phyloP scores from a whole-genome alignment of 2,113 vertebrate species.

The Hystrix cristata region DNA sequence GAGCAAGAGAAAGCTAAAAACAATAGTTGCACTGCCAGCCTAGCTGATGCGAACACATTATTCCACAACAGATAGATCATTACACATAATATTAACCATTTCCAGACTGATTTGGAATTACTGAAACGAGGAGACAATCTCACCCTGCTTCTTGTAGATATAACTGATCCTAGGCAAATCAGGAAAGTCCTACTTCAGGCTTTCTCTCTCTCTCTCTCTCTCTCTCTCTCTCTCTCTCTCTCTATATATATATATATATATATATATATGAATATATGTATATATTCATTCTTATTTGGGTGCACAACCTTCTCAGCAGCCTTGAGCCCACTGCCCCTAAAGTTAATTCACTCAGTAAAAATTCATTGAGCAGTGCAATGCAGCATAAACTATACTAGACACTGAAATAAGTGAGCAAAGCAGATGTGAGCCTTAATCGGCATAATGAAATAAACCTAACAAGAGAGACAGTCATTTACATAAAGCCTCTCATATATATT shows the following conservation, averaged over 20 bases:
- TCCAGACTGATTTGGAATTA: neutral
- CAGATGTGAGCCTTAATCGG: neutral
- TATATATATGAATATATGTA: no score
- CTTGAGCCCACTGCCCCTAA: neutral
- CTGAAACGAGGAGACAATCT: neutral
- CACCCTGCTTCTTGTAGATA: neutral
- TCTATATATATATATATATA: no score
- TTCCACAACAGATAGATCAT: neutral
- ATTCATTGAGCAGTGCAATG: neutral
- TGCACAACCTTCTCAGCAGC: neutral
- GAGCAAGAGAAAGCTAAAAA: slow-evolving; percentile 4
- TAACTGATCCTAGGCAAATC: neutral
- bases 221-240: no score
- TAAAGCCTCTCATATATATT: neutral
- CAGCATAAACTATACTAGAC: neutral
- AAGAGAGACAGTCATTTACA: neutral
- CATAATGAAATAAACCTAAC: neutral
- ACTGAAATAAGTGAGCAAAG: neutral
- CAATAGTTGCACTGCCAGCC: neutral
- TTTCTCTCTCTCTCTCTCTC: neutral
- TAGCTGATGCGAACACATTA: neutral
- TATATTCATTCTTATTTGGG: neutral
- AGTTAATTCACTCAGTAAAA: slow-evolving; percentile 42
- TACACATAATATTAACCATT: neutral
- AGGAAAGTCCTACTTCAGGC: neutral